Evolutionary conservation across 1,140 invertebrate genomes (phyloP), one percentile per base, ranked within the genome.

Genomic region (Drosophila eugracilis): DNA sequence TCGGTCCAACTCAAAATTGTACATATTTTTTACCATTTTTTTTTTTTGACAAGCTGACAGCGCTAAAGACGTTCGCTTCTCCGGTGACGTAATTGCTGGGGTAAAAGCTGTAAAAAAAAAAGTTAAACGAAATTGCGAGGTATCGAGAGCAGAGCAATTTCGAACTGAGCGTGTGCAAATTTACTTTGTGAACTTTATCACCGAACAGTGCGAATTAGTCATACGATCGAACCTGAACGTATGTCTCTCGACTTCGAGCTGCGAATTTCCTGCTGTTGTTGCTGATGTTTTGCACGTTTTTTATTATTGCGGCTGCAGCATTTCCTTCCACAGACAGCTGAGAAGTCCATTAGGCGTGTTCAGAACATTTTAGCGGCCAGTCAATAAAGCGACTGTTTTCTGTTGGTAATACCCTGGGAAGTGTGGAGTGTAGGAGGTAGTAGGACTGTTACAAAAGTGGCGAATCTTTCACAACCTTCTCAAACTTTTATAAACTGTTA

Each of bases 321-420:
- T 58, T 70, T 79, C 62, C 70, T 32, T 53, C 26, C 41, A 14
- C 34, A 39, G 66, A 42, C 39, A 66, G 52, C 42, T 58, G 41
- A 48, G 36, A 75, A 54, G 65, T 69, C 73, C 78, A 81, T 83
- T 81, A 74, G 78, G 32, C 52, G 49, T 45, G 60, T 47, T 41
- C 36, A 73, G 34, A 66, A 47, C 55, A 37, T 76, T 67, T 81
- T 62, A 73, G 73, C 55, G 30, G 12, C 6, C 30, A 58, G 55
- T 58, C 48, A 58, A 36, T 36, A 58, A 34, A 59, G 24, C 15
- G 36, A 30, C 10, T 28, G 14, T 41, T 66, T 67, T 26, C 78
- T 78, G 69, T 17, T 45, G 24, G 26, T 17, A 54, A 36, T 55
- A 59, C 37, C 34, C 63, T 71, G 47, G 32, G 12, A 44, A 19